phyloP scores from a whole-genome alignment of 2,113 vertebrate genomes.

The Ciconia boyciana region DNA sequence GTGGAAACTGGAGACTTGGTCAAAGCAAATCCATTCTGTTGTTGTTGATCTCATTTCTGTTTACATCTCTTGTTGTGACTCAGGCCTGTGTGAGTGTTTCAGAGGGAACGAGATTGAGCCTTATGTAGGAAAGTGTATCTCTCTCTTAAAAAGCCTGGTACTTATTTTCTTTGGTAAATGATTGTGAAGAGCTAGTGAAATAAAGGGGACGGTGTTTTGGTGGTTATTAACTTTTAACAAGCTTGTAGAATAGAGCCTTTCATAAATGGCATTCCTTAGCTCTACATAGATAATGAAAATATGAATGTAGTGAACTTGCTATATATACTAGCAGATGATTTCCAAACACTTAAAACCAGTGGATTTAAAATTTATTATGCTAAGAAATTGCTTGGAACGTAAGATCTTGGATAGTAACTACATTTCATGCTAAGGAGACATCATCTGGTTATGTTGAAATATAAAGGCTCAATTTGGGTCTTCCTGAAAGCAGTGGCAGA shows the following conservation, averaged over 20 bases:
- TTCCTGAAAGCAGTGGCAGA: not conserved
- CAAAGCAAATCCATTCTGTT: not conserved
- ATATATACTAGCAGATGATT: not conserved
- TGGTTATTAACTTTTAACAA: not conserved
- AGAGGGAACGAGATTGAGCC: not conserved
- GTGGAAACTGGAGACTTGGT: not conserved
- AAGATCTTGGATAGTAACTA: not conserved
- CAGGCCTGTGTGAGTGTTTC: not conserved
- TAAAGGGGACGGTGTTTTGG: not conserved
- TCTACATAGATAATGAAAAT: not conserved
- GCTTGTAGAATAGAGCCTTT: not conserved
- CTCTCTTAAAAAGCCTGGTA: not conserved
- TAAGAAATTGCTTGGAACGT: not conserved
- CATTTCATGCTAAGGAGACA: not conserved
- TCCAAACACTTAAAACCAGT: not conserved
- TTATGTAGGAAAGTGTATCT: not conserved
- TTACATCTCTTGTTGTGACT: not conserved
- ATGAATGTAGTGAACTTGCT: not conserved
- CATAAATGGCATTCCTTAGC: not conserved
- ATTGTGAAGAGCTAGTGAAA: not conserved
- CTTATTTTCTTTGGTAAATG: not conserved
- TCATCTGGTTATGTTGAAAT: not conserved
- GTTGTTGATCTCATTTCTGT: not conserved
- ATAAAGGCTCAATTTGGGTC: not conserved
- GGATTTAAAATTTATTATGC: not conserved